These are phyloP conservation scores for Diploscapter pachys DNA, from an alignment of 1,140 invertebrate species.

Conservation along the genomic window DNA sequence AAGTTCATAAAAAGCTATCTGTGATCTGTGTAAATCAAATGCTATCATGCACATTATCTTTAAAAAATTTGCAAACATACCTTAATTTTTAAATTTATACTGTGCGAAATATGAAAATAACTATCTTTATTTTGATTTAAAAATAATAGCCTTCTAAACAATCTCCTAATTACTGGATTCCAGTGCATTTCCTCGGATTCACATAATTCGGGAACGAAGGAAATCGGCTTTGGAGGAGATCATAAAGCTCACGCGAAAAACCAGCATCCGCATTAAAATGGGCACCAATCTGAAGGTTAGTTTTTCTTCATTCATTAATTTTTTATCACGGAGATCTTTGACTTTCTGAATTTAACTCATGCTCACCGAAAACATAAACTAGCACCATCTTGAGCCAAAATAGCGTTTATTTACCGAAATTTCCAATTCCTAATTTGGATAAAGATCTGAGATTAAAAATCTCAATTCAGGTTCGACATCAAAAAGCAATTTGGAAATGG, in stretches of 20 bases:
- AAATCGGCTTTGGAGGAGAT: constrained; percentile 26
- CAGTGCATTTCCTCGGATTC: constrained; percentile 9
- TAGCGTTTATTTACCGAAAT: neutral
- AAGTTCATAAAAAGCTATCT: too few species aligned
- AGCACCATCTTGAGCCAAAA: neutral
- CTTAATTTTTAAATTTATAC: neutral
- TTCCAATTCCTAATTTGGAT: neutral
- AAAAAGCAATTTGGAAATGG: constrained; percentile 41
- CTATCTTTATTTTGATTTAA: neutral
- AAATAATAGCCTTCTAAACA: neutral
- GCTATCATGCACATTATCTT: neutral
- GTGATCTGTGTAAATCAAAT: too few species aligned
- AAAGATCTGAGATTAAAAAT: neutral
- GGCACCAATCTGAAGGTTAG: neutral
- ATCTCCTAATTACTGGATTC: neutral
- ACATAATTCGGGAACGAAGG: neutral
- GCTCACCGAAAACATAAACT: neutral
- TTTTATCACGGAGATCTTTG: too few species aligned
- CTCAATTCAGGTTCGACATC: constrained; percentile 15
- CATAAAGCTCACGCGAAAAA: constrained; percentile 22
- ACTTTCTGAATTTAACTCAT: neutral
- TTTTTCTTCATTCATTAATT: too few species aligned
- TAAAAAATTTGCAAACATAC: neutral
- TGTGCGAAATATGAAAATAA: neutral
- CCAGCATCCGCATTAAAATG: constrained; percentile 2